These are phyloP conservation scores for Phalacrocorax aristotelis DNA, from an alignment of 2,113 vertebrate genomes.

Conservation along the genomic window DNA sequence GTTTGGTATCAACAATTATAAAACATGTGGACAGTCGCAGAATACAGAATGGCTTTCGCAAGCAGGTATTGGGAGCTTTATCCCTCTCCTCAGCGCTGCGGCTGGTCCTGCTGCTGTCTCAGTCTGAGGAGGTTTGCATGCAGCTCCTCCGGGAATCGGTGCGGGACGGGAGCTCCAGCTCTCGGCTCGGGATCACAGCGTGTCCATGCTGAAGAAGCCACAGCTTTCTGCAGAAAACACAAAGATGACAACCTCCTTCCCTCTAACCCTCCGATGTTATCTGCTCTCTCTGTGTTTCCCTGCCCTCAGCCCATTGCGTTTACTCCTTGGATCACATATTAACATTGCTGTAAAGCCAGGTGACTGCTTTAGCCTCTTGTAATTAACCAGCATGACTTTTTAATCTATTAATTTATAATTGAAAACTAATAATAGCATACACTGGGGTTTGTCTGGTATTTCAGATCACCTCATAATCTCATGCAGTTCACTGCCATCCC, in stretches of 20 bases:
- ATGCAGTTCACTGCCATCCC: neutral
- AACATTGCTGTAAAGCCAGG: neutral
- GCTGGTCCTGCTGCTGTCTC: neutral
- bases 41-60: neutral
- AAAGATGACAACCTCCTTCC: neutral
- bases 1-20: neutral
- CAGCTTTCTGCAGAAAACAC: neutral
- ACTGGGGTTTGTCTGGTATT: neutral
- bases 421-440: neutral
- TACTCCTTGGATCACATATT: neutral
- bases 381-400: neutral
- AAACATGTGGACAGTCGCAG: neutral
- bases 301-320: neutral
- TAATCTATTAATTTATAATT: neutral
- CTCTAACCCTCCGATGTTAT: neutral
- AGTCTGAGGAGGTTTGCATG: neutral
- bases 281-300: neutral
- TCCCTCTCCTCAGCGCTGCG: neutral
- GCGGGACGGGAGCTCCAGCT: neutral
- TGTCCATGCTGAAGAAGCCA: neutral
- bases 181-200: accelerated
- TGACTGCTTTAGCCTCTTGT: neutral
- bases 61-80: accelerated
- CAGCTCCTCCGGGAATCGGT: neutral
- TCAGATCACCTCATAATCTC: neutral